These are phyloP conservation scores for Eurytemora carolleeae DNA, from an alignment of 1,140 invertebrate genomes.

Conservation along the genomic window DNA sequence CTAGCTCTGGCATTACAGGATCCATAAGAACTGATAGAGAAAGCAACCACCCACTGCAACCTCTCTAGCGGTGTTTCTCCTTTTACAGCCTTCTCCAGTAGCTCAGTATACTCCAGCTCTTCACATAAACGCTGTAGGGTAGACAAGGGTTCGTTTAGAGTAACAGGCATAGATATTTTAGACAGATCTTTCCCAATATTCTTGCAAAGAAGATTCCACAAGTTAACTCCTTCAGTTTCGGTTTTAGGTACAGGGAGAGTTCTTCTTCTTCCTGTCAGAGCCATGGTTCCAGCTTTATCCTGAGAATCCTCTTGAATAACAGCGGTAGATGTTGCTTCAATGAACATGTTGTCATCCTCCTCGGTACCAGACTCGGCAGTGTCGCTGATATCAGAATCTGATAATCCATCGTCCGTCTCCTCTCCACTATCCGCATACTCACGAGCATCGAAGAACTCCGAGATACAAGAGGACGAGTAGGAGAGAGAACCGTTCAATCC, in stretches of 20 bases:
- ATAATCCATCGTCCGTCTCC: conserved; percentile 19
- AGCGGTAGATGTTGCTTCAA: background rate
- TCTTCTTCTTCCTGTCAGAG: conserved; percentile 40
- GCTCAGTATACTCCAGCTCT: conserved; percentile 58
- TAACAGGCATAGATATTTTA: conserved; percentile 56
- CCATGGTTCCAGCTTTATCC: background rate
- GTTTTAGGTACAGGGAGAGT: conserved; percentile 47
- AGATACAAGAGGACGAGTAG: conserved; percentile 48
- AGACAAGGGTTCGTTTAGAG: conserved; percentile 65
- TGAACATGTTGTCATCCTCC: conserved; percentile 16
- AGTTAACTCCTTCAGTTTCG: conserved; percentile 45
- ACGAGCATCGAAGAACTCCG: conserved; percentile 61
- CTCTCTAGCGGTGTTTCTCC: conserved; percentile 41
- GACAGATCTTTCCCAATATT: conserved; percentile 72
- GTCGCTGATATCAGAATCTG: conserved; percentile 4
- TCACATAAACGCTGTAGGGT: conserved; percentile 55
- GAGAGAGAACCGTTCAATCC: conserved; percentile 33
- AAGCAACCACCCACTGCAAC: conserved; percentile 53
- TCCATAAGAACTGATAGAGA: conserved; percentile 60
- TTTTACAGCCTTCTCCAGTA: conserved; percentile 48
- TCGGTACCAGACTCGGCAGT: conserved; percentile 23
- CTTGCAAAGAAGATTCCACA: conserved; percentile 59
- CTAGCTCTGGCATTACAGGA: conserved; percentile 53
- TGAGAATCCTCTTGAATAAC: background rate
- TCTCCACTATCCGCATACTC: conserved; percentile 27